Conservation (phyloP, 2,113 vertebrate genomes). For the Pipra filicauda region DNA sequence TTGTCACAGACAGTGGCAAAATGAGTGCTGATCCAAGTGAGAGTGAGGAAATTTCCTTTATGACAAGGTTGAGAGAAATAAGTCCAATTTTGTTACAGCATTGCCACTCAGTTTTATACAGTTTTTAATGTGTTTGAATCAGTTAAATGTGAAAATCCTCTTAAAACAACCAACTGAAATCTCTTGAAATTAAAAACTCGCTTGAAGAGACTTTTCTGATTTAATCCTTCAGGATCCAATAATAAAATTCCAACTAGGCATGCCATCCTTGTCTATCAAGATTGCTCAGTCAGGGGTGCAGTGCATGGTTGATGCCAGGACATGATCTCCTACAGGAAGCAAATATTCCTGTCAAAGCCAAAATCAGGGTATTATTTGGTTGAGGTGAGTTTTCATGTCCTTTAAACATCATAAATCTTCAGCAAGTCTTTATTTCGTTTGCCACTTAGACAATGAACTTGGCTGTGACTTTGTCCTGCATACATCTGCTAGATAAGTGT, state of each 20-base stretch:
- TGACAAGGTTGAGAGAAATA: neutral
- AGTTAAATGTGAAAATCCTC: neutral
- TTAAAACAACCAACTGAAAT: neutral
- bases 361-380: neutral
- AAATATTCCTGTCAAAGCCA: neutral
- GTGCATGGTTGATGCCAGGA: neutral
- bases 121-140: neutral
- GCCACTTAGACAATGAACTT: neutral
- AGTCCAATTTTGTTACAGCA: neutral
- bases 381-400: neutral
- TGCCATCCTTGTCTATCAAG: neutral
- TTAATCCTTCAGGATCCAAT: neutral
- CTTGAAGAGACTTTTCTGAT: neutral
- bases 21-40: neutral
- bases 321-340: neutral
- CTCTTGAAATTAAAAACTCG: neutral
- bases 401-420: neutral
- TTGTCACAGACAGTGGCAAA: neutral
- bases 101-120: neutral
- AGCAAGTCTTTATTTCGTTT: neutral
- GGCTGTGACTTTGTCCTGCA: neutral
- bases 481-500: neutral
- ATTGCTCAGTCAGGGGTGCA: neutral
- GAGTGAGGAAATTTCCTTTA: neutral
- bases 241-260: neutral